Evolutionary conservation across 2,888 invertebrate species (phyloP).

Genomic region (Orchesellides sinensis): DNA sequence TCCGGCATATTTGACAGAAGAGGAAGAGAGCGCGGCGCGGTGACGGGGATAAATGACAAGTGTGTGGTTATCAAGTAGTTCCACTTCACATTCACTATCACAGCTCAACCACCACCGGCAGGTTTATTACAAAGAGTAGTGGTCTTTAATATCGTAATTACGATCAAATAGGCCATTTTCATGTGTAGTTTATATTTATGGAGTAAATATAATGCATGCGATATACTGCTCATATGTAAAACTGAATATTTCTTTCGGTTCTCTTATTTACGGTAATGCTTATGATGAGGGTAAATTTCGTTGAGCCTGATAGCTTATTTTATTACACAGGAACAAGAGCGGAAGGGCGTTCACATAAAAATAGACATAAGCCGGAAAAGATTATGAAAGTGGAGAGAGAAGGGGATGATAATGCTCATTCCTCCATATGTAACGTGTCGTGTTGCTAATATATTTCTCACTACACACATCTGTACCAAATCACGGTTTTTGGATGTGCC

Average conservation of each 20-base stretch:
- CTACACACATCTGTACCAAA: not conserved
- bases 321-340: constrained; percentile 22
- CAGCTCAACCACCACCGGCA: too few relatives aligned
- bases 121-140: not conserved
- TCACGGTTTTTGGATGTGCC: not conserved
- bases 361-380: constrained; percentile 45
- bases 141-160: constrained; percentile 25
- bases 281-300: constrained; percentile 21
- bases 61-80: not conserved
- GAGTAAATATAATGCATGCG: not conserved
- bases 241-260: not conserved
- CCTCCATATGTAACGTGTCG: too few relatives aligned
- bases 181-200: not conserved
- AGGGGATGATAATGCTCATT: not conserved
- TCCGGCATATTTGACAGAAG: constrained; percentile 15
- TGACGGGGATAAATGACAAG: too few relatives aligned
- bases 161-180: constrained; percentile 27
- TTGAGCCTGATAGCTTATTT: too few relatives aligned
- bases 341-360: constrained; percentile 45
- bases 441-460: not conserved
- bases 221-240: not conserved
- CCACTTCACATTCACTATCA: not conserved
- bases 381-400: constrained; percentile 15
- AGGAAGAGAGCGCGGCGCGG: not conserved
- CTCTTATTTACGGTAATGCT: not conserved